Percentiles rank a stretch among this genome's conserved stretches.
Conservation (phyloP, 2,113 vertebrate species). For the Athene noctua region DNA sequence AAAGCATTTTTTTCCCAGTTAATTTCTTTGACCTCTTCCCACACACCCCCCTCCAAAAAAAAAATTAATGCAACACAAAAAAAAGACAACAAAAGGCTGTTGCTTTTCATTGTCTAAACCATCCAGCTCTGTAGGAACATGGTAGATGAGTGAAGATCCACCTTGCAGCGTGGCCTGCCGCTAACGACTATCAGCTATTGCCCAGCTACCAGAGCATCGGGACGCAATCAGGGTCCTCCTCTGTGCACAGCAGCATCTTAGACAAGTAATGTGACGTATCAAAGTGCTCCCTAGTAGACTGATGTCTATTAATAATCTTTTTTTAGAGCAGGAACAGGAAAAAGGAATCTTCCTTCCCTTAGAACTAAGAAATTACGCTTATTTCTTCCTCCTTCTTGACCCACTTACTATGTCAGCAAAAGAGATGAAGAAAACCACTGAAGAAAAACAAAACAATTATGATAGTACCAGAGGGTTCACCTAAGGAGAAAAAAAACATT, state of each 20-base stretch:
- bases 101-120: background rate
- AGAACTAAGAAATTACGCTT: background rate
- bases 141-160: accelerated
- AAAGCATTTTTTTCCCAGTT: background rate
- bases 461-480: background rate
- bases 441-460: background rate
- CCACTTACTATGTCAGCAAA: background rate
- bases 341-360: background rate
- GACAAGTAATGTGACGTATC: accelerated
- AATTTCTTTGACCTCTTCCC: background rate
- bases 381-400: background rate
- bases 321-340: background rate
- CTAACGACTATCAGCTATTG: background rate
- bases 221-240: background rate
- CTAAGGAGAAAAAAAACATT: background rate
- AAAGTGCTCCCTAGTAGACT: background rate
- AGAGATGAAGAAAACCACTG: background rate
- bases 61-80: background rate
- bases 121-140: background rate
- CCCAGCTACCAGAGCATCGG: background rate
- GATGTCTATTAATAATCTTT: no score
- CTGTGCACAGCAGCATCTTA: background rate
- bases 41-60: no score
- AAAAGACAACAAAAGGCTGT: background rate
- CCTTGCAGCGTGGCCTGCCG: no score